Evolutionary conservation across 2,797 vertebrate genomes (phyloP).

Genomic region (Halcyon smyrnensis): DNA sequence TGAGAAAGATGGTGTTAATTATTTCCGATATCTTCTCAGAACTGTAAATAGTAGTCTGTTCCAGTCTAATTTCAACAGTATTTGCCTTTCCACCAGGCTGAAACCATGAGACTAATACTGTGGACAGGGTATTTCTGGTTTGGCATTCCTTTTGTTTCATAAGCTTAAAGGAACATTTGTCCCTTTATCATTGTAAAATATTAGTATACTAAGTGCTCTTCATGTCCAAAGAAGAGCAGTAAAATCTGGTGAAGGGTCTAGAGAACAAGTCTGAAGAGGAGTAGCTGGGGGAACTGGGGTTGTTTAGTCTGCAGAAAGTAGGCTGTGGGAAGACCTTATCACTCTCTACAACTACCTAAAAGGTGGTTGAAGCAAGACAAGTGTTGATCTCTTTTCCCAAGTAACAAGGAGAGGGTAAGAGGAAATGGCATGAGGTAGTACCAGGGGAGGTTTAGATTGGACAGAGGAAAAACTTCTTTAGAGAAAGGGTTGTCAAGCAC

Average conservation of each 20-base stretch:
- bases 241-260: not conserved
- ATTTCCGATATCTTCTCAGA: not conserved
- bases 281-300: accelerated
- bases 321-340: too few relatives aligned
- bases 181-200: not conserved
- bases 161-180: not conserved
- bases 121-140: not conserved
- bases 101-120: not conserved
- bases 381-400: not conserved
- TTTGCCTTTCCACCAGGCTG: not conserved
- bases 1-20: not conserved
- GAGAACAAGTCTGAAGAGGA: not conserved
- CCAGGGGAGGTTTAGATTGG: not conserved
- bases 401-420: not conserved
- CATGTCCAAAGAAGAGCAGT: not conserved
- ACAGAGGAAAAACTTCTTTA: not conserved
- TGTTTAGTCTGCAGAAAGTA: not conserved
- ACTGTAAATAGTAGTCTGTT: not conserved
- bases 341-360: too few relatives aligned
- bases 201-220: not conserved
- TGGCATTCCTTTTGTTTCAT: not conserved
- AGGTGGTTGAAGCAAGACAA: accelerated
- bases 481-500: not conserved
- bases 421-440: not conserved
- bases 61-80: not conserved